Conservation (phyloP, 2,888 invertebrate genomes). For the Drosophila maculinotata region DNA sequence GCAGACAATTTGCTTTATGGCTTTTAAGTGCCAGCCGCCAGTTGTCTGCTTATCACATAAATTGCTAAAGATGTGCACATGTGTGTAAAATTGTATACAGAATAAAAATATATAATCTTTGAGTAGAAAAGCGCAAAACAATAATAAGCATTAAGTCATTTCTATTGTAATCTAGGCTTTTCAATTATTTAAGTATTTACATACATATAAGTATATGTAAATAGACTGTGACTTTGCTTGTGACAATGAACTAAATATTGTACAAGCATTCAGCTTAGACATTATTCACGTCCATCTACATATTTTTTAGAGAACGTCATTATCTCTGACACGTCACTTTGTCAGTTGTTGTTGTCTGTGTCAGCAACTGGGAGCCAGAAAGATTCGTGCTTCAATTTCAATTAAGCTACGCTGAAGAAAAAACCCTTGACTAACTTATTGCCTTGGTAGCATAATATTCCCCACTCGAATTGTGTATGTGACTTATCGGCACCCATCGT, state of each 20-base stretch:
- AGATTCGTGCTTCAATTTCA: slow-evolving; percentile 52
- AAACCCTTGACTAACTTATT: slow-evolving; percentile 57
- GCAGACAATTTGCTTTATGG: slow-evolving; percentile 19
- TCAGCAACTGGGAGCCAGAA: not conserved
- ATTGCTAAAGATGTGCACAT: slow-evolving; percentile 40
- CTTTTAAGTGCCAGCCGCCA: slow-evolving; percentile 34
- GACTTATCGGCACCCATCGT: slow-evolving; percentile 75
- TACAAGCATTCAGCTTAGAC: slow-evolving; percentile 12
- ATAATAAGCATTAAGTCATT: slow-evolving; percentile 46
- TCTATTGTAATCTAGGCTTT: slow-evolving; percentile 43
- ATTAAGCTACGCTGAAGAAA: slow-evolving; percentile 38
- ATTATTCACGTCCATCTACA: slow-evolving; percentile 13
- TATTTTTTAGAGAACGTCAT: slow-evolving; percentile 36
- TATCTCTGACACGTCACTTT: slow-evolving; percentile 36
- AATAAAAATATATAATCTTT: slow-evolving; percentile 33
- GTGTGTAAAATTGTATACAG: slow-evolving; percentile 11
- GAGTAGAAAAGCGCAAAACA: slow-evolving; percentile 4
- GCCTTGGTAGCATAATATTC: slow-evolving; percentile 55
- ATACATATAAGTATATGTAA: slow-evolving; percentile 35
- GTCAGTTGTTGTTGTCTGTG: slow-evolving; percentile 11
- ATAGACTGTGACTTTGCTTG: slow-evolving; percentile 42
- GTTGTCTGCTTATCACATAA: slow-evolving; percentile 55
- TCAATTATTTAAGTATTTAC: slow-evolving; percentile 18
- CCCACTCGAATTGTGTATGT: slow-evolving; percentile 59
- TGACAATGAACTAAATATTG: slow-evolving; percentile 67